Percentiles rank a stretch among this genome's conserved stretches.
Evolutionary conservation across 2,888 invertebrate species (phyloP).

Genomic region (Eupithecia pulchellata): DNA sequence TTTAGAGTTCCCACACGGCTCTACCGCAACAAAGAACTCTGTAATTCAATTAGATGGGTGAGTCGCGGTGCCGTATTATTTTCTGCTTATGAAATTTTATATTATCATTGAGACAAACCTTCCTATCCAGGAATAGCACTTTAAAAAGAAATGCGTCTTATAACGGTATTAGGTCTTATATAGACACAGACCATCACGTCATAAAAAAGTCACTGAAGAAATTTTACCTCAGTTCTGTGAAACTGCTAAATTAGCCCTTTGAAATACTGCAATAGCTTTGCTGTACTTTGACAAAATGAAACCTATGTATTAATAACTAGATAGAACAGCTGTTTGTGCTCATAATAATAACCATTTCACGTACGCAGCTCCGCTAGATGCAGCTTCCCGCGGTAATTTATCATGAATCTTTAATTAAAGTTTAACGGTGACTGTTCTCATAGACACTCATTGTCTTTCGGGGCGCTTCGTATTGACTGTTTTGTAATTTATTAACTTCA

Average conservation of each 20-base stretch:
- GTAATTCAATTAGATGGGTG: slow-evolving; percentile 78
- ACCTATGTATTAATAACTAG: background rate
- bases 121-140: background rate
- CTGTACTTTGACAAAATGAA: background rate
- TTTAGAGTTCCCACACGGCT: slow-evolving; percentile 72
- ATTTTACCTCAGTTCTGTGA: background rate
- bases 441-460: slow-evolving; percentile 70
- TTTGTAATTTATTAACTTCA: slow-evolving; percentile 38
- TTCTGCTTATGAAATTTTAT: slow-evolving; percentile 60
- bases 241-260: background rate
- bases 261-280: background rate
- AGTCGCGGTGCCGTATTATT: slow-evolving; percentile 65
- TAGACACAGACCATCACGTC: background rate
- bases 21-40: slow-evolving; percentile 76
- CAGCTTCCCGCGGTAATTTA: slow-evolving; percentile 83
- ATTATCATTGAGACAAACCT: background rate
- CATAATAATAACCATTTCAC: slow-evolving; percentile 5
- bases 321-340: background rate
- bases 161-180: background rate
- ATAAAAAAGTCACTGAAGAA: background rate
- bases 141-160: background rate
- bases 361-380: slow-evolving; percentile 61
- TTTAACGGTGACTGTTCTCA: slow-evolving; percentile 77
- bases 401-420: slow-evolving; percentile 86
- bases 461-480: slow-evolving; percentile 54